A percentile compares a stretch with the other conserved stretches of the same genome.
phyloP scores from a whole-genome alignment of 2,888 invertebrate genomes.

The Liopterus haemorrhoidalis region DNA sequence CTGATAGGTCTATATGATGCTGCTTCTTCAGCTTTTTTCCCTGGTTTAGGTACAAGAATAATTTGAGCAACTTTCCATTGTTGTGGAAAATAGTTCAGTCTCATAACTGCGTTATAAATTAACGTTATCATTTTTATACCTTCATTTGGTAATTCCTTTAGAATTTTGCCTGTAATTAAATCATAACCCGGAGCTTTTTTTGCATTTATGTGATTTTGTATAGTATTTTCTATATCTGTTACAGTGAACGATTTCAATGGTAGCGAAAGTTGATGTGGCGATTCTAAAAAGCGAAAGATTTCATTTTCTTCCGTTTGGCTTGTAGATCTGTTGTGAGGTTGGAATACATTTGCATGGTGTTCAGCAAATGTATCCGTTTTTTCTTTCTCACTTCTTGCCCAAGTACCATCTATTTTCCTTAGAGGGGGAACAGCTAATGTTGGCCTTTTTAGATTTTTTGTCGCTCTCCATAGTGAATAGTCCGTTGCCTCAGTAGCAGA shows the following conservation, averaged over 20 bases:
- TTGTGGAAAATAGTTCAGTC: slow-evolving; percentile 28
- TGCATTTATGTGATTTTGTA: slow-evolving; percentile 6
- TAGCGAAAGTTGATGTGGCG: slow-evolving; percentile 16
- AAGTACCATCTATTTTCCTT: slow-evolving; percentile 21
- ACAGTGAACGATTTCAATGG: slow-evolving; percentile 9
- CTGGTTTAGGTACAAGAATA: slow-evolving; percentile 1
- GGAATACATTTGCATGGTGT: slow-evolving; percentile 27
- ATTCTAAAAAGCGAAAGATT: slow-evolving; percentile 15
- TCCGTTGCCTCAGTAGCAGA: slow-evolving; percentile 14
- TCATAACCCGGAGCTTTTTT: slow-evolving; percentile 31
- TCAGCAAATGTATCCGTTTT: slow-evolving; percentile 29
- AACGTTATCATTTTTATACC: slow-evolving; percentile 11
- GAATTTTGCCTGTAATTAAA: slow-evolving; percentile 29
- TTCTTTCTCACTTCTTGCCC: slow-evolving; percentile 27
- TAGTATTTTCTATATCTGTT: slow-evolving; percentile 12
- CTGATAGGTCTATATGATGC: slow-evolving; percentile 9
- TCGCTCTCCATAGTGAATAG: slow-evolving; percentile 32
- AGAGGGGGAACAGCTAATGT: slow-evolving; percentile 24
- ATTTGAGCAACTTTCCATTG: slow-evolving; percentile 24
- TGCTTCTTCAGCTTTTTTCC: slow-evolving; percentile 5
- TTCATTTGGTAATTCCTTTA: slow-evolving; percentile 28
- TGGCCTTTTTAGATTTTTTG: slow-evolving; percentile 26
- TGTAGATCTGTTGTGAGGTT: slow-evolving; percentile 18
- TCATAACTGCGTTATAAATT: slow-evolving; percentile 26
- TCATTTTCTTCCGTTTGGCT: slow-evolving; percentile 13